Conservation (phyloP, 2,888 invertebrate genomes). For the Dryobota labecula region DNA sequence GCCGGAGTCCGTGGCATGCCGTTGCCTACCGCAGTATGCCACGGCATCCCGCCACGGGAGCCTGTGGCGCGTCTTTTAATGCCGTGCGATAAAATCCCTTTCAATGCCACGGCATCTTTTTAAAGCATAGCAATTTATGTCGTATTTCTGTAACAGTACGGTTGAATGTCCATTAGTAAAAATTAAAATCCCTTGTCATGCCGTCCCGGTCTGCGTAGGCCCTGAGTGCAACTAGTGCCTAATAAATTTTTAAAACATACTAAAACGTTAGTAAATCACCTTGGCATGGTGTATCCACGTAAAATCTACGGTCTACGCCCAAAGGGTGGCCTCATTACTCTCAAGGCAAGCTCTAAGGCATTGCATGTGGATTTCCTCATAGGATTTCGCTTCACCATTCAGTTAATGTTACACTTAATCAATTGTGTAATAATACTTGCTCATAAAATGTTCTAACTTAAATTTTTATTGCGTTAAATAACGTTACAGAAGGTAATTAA, state of each 20-base stretch:
- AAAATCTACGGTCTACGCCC: slow-evolving; percentile 45
- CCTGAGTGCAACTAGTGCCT: slow-evolving; percentile 17
- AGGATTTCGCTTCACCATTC: slow-evolving; percentile 54
- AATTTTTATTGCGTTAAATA: slow-evolving; percentile 45
- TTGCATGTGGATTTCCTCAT: slow-evolving; percentile 52
- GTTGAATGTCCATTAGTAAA: no score
- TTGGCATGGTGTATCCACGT: slow-evolving; percentile 42
- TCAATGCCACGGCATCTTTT: no score
- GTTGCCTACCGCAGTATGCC: no score
- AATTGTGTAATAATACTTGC: slow-evolving; percentile 44
- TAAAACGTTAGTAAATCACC: slow-evolving; percentile 13
- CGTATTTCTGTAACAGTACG: no score
- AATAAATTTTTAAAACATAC: slow-evolving; percentile 22
- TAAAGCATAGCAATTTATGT: no score
- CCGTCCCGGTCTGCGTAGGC: no score
- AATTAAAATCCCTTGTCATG: no score
- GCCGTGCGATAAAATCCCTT: no score
- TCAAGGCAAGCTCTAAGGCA: slow-evolving; percentile 50
- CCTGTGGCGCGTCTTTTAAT: no score
- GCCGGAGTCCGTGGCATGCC: no score
- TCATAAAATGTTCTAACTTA: slow-evolving; percentile 35
- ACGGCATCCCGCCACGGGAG: no score
- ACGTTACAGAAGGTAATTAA: slow-evolving; percentile 36
- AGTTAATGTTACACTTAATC: slow-evolving; percentile 28
- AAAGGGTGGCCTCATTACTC: slow-evolving; percentile 52